Conservation (phyloP, 2,797 vertebrate species). For the Takifugu rubripes region DNA sequence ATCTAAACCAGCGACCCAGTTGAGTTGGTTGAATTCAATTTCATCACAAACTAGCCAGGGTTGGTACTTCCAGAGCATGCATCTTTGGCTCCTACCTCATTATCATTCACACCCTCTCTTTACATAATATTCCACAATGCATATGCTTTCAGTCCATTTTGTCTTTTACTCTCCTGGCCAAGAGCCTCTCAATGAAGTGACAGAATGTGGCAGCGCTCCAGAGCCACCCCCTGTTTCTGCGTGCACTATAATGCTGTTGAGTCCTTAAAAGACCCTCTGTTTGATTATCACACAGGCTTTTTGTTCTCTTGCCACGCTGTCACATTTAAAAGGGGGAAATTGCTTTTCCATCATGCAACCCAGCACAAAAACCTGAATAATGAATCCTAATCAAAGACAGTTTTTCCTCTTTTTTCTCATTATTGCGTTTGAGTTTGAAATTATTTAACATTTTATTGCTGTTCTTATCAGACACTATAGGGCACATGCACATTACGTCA, state of each 20-base stretch:
- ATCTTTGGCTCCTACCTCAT: background rate
- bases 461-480: slow-evolving; percentile 39
- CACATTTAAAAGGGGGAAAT: slow-evolving; percentile 5
- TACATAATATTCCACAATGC: slow-evolving; percentile 15
- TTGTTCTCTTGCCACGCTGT: slow-evolving; percentile 8
- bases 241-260: slow-evolving; percentile 13
- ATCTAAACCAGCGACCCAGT: too few relatives aligned
- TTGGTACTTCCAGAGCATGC: too few relatives aligned
- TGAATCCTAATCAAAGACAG: background rate
- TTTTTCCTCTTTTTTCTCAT: slow-evolving; percentile 22
- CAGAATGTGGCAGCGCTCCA: slow-evolving; percentile 18
- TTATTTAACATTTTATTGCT: slow-evolving; percentile 11
- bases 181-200: background rate
- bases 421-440: slow-evolving; percentile 18
- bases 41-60: too few relatives aligned
- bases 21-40: too few relatives aligned
- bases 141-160: background rate
- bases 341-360: slow-evolving; percentile 5
- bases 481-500: slow-evolving; percentile 5
- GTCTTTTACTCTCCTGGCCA: slow-evolving; percentile 5
- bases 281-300: background rate
- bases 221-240: background rate
- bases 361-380: background rate
- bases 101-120: slow-evolving; percentile 6
- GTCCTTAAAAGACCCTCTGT: slow-evolving; percentile 14